Conservation (phyloP, 2,888 invertebrate genomes). For the Choristoneura rosaceana region DNA sequence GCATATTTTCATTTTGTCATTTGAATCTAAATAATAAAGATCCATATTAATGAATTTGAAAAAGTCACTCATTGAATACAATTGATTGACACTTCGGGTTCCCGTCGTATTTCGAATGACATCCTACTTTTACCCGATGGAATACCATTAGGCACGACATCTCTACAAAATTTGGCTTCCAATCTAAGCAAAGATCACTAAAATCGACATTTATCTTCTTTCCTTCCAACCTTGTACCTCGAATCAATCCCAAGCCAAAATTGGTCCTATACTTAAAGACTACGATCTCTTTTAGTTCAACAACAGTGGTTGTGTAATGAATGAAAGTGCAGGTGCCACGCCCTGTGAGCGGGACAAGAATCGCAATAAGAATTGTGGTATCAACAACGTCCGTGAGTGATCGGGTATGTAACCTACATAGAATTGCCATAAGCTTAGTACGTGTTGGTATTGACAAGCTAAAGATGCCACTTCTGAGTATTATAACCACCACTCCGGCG, state of each 20-base stretch:
- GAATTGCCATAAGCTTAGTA: not conserved
- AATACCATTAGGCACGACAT: no score
- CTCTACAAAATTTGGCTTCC: no score
- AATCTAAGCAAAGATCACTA: no score
- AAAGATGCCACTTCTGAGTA: not conserved
- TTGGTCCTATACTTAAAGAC: slow-evolving; percentile 4
- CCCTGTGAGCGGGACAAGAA: slow-evolving; percentile 24
- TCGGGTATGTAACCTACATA: slow-evolving; percentile 3
- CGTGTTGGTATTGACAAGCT: not conserved
- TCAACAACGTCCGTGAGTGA: slow-evolving; percentile 17
- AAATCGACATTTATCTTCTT: not conserved
- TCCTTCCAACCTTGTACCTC: slow-evolving; percentile 6
- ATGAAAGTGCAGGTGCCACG: slow-evolving; percentile 41
- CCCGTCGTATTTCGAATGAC: no score
- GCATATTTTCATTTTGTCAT: no score
- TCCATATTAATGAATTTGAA: no score
- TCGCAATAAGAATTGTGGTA: slow-evolving; percentile 35
- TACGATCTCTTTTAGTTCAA: slow-evolving; percentile 13
- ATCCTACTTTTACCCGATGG: no score
- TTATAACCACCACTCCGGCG: not conserved
- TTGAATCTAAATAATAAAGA: no score
- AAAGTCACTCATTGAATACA: no score
- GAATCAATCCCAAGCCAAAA: not conserved
- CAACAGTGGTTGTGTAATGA: slow-evolving; percentile 27
- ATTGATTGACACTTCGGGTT: no score